Evolutionary conservation across 1,140 invertebrate species (phyloP), one percentile per base, ranked within the genome.

Genomic region (Diuraphis noxia): DNA sequence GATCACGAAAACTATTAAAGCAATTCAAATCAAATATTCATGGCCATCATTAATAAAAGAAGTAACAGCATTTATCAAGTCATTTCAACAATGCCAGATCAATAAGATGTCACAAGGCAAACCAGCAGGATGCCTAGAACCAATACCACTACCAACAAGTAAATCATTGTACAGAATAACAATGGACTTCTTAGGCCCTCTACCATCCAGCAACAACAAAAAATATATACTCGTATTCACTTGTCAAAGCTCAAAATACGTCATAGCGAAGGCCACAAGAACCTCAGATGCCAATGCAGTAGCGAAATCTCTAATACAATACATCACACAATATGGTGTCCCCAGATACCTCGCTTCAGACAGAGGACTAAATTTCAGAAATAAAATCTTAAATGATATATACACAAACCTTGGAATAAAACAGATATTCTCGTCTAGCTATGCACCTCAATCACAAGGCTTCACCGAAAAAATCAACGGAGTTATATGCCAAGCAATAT

Each of bases 361-460:
- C 17, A 85, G 84, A 41, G 91, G 82, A 5, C 41, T 40, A 25
- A 82, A 92, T 13, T 92, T 92, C 41, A 85, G 36, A 63, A 92
- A 92, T 86, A 36, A 56, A 41, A 17, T 41, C 7, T 1, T 92
- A 25, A 25, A 3, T 10, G 79, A 63, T 17, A 23, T n/a, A 5
- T 86, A 40, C 17, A 43, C 86, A 19, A 49, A 92, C 13, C 43
- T 92, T 8, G 91, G 52, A 1, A 92, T 92, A 63, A 81, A 85
- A 63, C 25, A 85, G 86, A 52, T 63, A 30, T 92, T 81, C 23
- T 84, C 79, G 6, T 63, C 90, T 17, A 56, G 8, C 8, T 85
- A 91, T 19, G n/a, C 81, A 10, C 49, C 82, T 30, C 82, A 92
- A 63, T 40, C 81, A 9, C 91, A 92, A 86, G 91, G 91, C 36